These are phyloP conservation scores for Lampris megalopsis DNA, from an alignment of 2,113 vertebrate genomes.

Conservation along the genomic window DNA sequence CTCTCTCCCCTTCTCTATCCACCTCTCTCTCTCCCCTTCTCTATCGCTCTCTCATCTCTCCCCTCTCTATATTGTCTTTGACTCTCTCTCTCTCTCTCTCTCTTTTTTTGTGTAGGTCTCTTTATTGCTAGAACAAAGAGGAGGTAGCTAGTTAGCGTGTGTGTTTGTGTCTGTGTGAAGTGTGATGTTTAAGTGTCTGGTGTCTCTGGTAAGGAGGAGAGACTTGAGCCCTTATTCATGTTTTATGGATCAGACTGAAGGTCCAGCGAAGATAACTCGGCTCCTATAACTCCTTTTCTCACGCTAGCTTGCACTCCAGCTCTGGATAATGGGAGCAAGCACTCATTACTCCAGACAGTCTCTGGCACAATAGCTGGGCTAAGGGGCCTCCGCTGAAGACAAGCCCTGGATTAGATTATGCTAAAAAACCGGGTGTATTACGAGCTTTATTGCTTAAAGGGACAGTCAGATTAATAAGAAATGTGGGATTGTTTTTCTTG, in stretches of 20 bases:
- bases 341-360: neutral
- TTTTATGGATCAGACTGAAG: conserved; percentile 3
- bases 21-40: conserved; percentile 41
- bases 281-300: neutral
- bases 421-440: no score
- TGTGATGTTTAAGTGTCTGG: conserved; percentile 1
- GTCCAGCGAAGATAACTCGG: neutral
- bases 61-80: conserved; percentile 41
- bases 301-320: neutral
- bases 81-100: conserved; percentile 36
- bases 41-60: conserved; percentile 14
- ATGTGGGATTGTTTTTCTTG: no score
- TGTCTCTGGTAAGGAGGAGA: conserved; percentile 20
- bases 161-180: conserved; percentile 1
- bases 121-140: conserved; percentile 65
- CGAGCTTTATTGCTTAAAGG: no score
- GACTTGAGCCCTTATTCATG: conserved; percentile 2
- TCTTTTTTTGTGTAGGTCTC: conserved; percentile 28
- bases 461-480: no score
- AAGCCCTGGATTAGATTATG: no score
- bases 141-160: conserved; percentile 37
- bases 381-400: no score
- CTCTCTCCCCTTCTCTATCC: conserved; percentile 43
- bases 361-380: neutral
- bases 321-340: neutral